Base-by-base conservation (phyloP, 2,113 vertebrate genomes). In the Poeciliopsis prolifica region DNA sequence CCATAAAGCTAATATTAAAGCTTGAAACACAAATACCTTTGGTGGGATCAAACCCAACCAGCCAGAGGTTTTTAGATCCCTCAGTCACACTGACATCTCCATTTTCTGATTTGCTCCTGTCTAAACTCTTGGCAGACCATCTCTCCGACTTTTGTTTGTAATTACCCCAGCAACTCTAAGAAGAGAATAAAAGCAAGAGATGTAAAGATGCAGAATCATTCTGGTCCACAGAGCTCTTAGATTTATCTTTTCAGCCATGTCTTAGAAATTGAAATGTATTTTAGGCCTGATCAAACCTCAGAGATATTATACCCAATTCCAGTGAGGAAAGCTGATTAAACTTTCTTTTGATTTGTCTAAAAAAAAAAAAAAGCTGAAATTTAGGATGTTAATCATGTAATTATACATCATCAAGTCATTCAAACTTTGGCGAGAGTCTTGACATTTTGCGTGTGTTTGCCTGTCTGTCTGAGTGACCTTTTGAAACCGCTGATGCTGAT, bases 111-210 rank as follows among this genome's bases (percentile, higher is more conserved):
- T 73, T 79, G 77, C 77, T 64, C 87, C 94, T 90, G 87, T 87
- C 74, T 93, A 90, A 86, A 95, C 95, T 93, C 83, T 89, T 84
- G 85, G 88, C 85, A 88, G 93, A 31, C 33, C 78, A 35, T 33
- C 78, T 48, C 64, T 26, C 12, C 84, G 89, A 88, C 15, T 84
- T 91, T 75, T 42, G 61, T 69, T 83, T 31, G 58, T 84, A 87
- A 91, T 88, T 86, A 88, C 72, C 73, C 42, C 63, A 65, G 37
- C 70, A 58, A 76, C 54, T 42, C 72, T 26, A 71, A 77, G 42
- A 71, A 62, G 75, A 14, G 69, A 61, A 22, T 48, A 28, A 15
- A 73, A 77, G 66, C 69, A 84, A 42, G 40, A 65, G 42, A 74
- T 70, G 61, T 80, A 75, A 70, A 65, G 35, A 75, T 29, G 61